These are phyloP conservation scores for Creontiades dilutus DNA, from an alignment of 2,888 invertebrate genomes.

Conservation along the genomic window DNA sequence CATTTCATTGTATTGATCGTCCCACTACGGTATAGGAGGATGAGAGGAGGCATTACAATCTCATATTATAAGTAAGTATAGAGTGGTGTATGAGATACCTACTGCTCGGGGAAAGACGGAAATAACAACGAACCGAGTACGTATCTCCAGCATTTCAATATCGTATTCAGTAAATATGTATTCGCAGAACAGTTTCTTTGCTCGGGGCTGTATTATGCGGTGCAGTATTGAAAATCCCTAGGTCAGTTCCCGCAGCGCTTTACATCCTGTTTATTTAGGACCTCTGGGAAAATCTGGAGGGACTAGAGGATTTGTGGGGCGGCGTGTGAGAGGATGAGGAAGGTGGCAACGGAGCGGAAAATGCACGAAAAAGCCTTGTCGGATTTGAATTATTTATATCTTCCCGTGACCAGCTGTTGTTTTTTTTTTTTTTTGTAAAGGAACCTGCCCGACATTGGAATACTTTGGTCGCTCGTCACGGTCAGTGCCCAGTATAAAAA, in stretches of 20 bases:
- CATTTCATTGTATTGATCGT: no score
- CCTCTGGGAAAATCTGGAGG: not conserved
- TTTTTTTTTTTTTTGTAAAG: slow-evolving; percentile 17
- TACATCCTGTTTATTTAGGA: slow-evolving; percentile 31
- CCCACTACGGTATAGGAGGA: no score
- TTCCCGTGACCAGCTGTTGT: slow-evolving; percentile 42
- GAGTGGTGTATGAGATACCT: no score
- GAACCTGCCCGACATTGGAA: slow-evolving; percentile 23
- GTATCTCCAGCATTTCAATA: no score
- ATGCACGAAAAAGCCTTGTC: slow-evolving; percentile 16
- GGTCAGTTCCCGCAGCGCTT: not conserved
- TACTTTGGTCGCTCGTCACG: slow-evolving; percentile 3
- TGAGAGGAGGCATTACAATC: no score
- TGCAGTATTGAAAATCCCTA: slow-evolving; percentile 17
- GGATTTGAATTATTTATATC: slow-evolving; percentile 39
- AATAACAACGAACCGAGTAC: no score
- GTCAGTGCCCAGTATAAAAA: not conserved
- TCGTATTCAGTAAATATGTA: no score
- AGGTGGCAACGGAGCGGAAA: slow-evolving; percentile 1
- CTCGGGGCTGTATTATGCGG: not conserved
- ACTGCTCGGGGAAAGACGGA: no score
- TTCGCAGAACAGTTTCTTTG: no score
- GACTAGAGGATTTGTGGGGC: not conserved
- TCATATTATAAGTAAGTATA: no score
- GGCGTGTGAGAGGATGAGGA: not conserved